These are phyloP conservation scores for Xestia xanthographa DNA, from an alignment of 2,888 invertebrate species.

Conservation along the genomic window DNA sequence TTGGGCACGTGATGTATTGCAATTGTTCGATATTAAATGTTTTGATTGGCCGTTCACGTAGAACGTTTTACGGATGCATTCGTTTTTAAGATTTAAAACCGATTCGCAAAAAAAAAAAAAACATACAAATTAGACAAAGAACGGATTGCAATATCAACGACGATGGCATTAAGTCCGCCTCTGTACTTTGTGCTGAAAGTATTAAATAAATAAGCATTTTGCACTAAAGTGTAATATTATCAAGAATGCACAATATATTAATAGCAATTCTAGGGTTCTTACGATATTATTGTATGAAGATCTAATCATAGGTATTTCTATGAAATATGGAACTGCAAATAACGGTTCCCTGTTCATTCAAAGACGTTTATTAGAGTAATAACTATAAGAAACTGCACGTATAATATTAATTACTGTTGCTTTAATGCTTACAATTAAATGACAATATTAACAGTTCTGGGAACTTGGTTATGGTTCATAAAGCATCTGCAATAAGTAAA, in stretches of 20 bases:
- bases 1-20: not conserved
- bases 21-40: not conserved
- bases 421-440: conserved; percentile 5
- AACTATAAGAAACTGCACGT: not conserved
- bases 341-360: not conserved
- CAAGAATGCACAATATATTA: not conserved
- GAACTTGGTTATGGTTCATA: conserved; percentile 10
- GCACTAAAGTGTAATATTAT: not conserved
- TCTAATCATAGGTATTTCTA: not conserved
- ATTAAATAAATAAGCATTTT: too few species aligned
- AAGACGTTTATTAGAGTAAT: not conserved
- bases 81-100: not conserved
- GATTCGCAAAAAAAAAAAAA: not conserved
- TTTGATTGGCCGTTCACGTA: not conserved
- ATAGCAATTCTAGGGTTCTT: not conserved
- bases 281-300: too few species aligned
- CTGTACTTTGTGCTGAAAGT: too few species aligned
- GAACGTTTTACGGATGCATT: not conserved
- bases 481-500: not conserved
- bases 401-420: conserved; percentile 5
- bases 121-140: not conserved
- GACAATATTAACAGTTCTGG: not conserved
- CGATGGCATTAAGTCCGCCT: too few species aligned
- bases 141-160: conserved; percentile 1
- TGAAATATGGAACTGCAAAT: not conserved